Evolutionary conservation across 2,113 vertebrate species (phyloP), one percentile per base, ranked within the genome.

Genomic region (Melanotaenia duboulayi): DNA sequence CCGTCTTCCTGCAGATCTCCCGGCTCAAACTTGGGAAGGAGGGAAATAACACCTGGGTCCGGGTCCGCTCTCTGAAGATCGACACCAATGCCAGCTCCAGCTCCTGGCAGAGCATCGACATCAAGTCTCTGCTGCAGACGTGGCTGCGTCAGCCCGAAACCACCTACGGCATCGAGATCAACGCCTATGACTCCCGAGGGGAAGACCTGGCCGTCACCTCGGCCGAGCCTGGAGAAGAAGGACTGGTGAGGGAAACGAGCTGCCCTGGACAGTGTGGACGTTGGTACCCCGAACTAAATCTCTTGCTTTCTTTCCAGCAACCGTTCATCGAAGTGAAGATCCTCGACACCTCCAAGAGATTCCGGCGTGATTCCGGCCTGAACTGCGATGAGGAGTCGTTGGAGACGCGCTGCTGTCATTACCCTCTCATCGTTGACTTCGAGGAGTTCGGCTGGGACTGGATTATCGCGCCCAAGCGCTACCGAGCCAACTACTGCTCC

Each of bases 381-480:
- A 97, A 99, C 92, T 99, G 97, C 0, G 96, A 99, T 0, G 97
- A 99, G 79, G 95, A 96, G 71, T 98, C 97, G 0, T 95, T 94
- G 0, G 97, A 99, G 72, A 97, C 97, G 0, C 95, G 96, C 10
- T 99, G 97, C 68, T 99, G 97, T 59, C 96, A 96, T 39, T 99
- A 99, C 80, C 96, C 97, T 0, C 95, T 99, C 78, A 99, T 96
- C 0, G 97, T 99, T 65, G 97, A 99, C 94, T 99, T 99, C 8
- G 97, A 99, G 92, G 97, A 97, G 54, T 99, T 99, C 0, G 97
- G 97, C 46, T 99, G 97, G 97, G 97, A 99, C 86, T 99, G 97
- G 97, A 98, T 99, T 90, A 99, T 99, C 0, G 97, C 97, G 3
- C 97, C 97, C 24, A 99, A 99, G 63, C 95, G 97, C 93, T 99